Evolutionary conservation across 2,113 vertebrate genomes (phyloP), one percentile per base, ranked within the genome.

Genomic region (Cervus canadensis): DNA sequence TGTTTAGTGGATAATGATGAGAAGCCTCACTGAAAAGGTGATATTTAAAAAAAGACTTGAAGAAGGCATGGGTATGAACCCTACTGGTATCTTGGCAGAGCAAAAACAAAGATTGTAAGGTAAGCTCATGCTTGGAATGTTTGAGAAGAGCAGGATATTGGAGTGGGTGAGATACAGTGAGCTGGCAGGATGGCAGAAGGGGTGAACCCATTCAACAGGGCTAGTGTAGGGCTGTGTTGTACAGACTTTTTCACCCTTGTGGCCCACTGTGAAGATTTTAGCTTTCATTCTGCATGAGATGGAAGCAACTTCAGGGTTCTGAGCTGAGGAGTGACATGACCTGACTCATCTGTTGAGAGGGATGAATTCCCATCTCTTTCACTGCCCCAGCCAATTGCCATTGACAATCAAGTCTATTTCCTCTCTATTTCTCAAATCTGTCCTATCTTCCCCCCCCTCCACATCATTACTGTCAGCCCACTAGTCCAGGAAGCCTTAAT

Each of bases 381-480:
- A n/a, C 25, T 5, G 7, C 5, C 15, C 33, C 6, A 57, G 62
- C 30, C 33, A 54, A 4, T 43, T 83, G 48, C 8, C 9, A 11
- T 7, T 45, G 25, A 16, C 19, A 50, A 25, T 84, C 48, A 33
- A 30, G 57, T 45, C 50, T 52, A 4, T 12, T 60, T 59, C 19
- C 26, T 52, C 12, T 26, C 12, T 52, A 1, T 26, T 30, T 54
- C 25, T 71, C 57, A 92, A 28, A 79, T 57, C 64, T 92, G n/a
- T 10, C 21, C 9, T 7, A 19, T 21, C 25, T 21, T 7, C 25
- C 30, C 2, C 0, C 4, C 4, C 40, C 40, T 19, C 71, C 6
- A 0, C 23, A 33, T 67, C 11, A 33, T 71, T 6, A 28, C 43
- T 64, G 15, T 23, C 21, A 56, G 50, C 25, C 6, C 7, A 36